Base-by-base conservation (phyloP, 2,797 vertebrate species). In the Dipus sagitta region DNA sequence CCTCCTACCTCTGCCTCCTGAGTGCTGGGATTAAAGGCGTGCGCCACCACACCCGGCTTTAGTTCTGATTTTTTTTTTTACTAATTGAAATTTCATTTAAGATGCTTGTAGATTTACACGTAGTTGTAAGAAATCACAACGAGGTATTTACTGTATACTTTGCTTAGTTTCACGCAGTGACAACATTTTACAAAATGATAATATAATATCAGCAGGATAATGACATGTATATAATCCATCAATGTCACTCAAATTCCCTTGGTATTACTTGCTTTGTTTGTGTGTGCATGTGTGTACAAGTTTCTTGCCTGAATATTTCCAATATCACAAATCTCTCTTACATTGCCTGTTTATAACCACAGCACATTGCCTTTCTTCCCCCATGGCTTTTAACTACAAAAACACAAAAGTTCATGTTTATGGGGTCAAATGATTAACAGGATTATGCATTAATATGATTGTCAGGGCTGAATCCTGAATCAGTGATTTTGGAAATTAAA, bases 171-270 rank as follows among this genome's bases (percentile, higher is more conserved):
- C 15, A 2, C n/a, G 0, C 34, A 74, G 15, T 67, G 47, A 23
- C 38, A 86, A 77, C 10, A 32, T 87, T 95, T 92, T 81, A 24
- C 15, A 90, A 81, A 94, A 52, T 72, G 54, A 1, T 65, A n/a
- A 28, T 42, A 26, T 71, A 52, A 26, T 72, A 72, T 67, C 23
- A 72, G 38, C 8, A 72, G 24, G n/a, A 87, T 47, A 68, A 28
- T 83, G 74, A 92, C 5, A 34, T 32, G 65, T 65, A 38, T 90
- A 18, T 3, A 91, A 4, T 86, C 15, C 9, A 42, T 62, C 34
- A 47, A 10, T 65, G 54, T 47, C 70, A 67, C 85, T 72, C 24
- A 74, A 15, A 77, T 47, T 88, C 60, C 10, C 3, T 28, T 15
- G 21, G 2, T 54, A 70, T 88, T 54, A 34, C 85, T 71, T 83